phyloP scores from a whole-genome alignment of 1,140 invertebrate genomes.

The Drosophila quadrilineata region DNA sequence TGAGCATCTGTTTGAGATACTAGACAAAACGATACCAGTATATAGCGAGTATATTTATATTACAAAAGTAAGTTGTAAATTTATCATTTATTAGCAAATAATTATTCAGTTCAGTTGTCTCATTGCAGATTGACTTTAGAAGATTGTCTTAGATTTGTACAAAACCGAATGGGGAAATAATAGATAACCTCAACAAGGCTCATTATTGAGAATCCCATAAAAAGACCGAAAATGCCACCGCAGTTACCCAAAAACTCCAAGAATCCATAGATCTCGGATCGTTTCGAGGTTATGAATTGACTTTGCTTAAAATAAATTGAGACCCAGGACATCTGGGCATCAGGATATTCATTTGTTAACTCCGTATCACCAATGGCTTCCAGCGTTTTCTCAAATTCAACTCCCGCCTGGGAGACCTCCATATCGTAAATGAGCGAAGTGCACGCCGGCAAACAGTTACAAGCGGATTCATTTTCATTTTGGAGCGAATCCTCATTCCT shows the following conservation, averaged over 20 bases:
- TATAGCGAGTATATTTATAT: no score
- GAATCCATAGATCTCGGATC: conserved; percentile 83
- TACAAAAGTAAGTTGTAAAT: no score
- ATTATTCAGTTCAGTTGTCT: no score
- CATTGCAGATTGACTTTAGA: no score
- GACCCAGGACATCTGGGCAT: conserved; percentile 77
- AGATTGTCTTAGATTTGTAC: conserved; percentile 55
- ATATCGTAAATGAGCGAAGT: conserved; percentile 86
- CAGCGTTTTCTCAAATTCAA: conserved; percentile 83
- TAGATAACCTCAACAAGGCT: conserved; percentile 86
- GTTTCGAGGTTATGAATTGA: conserved; percentile 83
- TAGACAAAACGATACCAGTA: no score
- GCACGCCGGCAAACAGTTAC: conserved; percentile 86
- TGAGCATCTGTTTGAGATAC: no score
- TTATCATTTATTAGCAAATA: no score
- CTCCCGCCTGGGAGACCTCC: conserved; percentile 86
- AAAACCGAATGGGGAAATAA: conserved; percentile 82
- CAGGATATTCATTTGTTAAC: conserved; percentile 73
- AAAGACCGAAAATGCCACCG: conserved; percentile 83
- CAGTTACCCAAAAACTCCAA: conserved; percentile 84
- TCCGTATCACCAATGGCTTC: conserved; percentile 74
- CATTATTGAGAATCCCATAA: conserved; percentile 85
- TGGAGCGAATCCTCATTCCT: conserved; percentile 28
- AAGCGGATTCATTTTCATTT: conserved; percentile 73
- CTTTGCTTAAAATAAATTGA: conserved; percentile 83